These are phyloP conservation scores for Piezodorus guildinii DNA, from an alignment of 1,140 invertebrate species.

Conservation along the genomic window DNA sequence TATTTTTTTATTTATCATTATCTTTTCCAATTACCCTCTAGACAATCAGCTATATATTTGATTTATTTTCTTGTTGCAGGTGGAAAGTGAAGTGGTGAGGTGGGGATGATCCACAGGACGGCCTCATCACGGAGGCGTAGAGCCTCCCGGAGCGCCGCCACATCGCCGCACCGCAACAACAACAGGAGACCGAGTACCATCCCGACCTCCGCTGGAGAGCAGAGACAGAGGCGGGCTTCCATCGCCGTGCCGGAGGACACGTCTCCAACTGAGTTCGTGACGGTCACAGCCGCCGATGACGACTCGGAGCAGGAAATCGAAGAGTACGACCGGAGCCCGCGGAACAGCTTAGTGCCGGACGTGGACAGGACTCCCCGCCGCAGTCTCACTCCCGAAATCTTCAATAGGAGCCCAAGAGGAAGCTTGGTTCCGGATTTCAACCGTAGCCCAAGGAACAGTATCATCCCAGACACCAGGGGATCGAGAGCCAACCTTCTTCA, in stretches of 20 bases:
- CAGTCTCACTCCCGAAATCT: slow-evolving; percentile 47
- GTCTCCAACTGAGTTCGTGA: slow-evolving; percentile 28
- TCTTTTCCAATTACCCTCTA: no score
- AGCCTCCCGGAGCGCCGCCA: slow-evolving; percentile 49
- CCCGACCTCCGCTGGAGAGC: slow-evolving; percentile 35
- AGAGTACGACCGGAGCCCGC: slow-evolving; percentile 21
- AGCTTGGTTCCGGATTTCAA: slow-evolving; percentile 38
- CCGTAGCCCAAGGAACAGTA: slow-evolving; percentile 46
- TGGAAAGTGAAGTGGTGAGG: slow-evolving; percentile 16
- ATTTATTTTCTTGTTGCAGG: slow-evolving; percentile 17
- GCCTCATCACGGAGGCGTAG: slow-evolving; percentile 52
- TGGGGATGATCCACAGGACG: slow-evolving; percentile 48
- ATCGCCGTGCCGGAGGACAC: slow-evolving; percentile 32
- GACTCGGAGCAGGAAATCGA: slow-evolving; percentile 22
- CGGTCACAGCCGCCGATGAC: slow-evolving; percentile 26
- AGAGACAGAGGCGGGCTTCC: slow-evolving; percentile 35
- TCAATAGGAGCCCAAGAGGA: slow-evolving; percentile 35
- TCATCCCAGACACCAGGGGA: slow-evolving; percentile 41
- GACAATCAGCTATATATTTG: neutral
- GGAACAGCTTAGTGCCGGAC: slow-evolving; percentile 39
- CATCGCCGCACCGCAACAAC: slow-evolving; percentile 39
- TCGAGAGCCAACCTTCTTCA: slow-evolving; percentile 50
- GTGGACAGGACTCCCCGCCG: slow-evolving; percentile 43
- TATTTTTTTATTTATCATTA: no score
- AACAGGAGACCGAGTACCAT: slow-evolving; percentile 26